Percentiles rank a stretch among this genome's conserved stretches.
phyloP scores from a whole-genome alignment of 2,888 invertebrate genomes.

The Lasioglossum leucozonium region DNA sequence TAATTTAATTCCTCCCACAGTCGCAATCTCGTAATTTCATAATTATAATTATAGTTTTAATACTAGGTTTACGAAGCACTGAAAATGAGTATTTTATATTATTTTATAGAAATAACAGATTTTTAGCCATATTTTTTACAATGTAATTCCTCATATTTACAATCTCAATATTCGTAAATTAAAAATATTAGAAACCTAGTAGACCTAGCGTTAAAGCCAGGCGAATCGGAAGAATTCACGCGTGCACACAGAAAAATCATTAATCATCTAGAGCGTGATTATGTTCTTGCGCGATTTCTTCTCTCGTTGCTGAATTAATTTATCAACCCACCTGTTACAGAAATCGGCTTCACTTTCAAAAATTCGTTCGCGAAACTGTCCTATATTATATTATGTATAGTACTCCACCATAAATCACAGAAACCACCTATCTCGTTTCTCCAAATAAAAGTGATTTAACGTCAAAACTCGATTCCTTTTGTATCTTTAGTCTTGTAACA shows the following conservation, averaged over 20 bases:
- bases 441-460: background rate
- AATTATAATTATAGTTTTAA: no score
- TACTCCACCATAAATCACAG: background rate
- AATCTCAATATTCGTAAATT: no score
- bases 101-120: no score
- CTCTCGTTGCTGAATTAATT: background rate
- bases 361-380: background rate
- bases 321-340: constrained; percentile 7
- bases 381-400: no score
- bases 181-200: no score
- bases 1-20: background rate
- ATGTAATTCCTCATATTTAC: no score
- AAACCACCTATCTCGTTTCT: background rate
- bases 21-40: background rate
- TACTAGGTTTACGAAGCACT: no score
- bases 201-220: background rate
- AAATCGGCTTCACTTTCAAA: background rate
- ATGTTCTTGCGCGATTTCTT: constrained; percentile 1
- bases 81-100: no score
- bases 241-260: constrained; percentile 8
- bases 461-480: background rate
- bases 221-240: background rate
- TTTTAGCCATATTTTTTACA: no score
- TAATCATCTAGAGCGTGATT: constrained; percentile 1
- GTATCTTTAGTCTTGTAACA: background rate